phyloP scores from a whole-genome alignment of 2,113 vertebrate genomes.

The Zootoca vivipara region DNA sequence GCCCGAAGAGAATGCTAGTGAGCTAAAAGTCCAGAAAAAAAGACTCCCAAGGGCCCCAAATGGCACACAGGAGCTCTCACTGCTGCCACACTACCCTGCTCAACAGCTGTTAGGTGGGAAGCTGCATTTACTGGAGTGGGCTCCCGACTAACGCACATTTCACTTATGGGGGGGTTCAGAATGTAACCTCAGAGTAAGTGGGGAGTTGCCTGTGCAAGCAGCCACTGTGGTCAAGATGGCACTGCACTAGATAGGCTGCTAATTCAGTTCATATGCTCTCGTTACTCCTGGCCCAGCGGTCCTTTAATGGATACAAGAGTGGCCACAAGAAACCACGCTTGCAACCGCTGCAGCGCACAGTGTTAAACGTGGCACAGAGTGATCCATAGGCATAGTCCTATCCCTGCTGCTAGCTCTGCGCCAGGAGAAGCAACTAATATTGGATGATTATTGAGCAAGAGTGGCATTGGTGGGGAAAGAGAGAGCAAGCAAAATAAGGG shows the following conservation, averaged over 20 bases:
- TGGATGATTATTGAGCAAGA: neutral
- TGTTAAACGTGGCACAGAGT: neutral
- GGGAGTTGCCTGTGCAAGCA: neutral
- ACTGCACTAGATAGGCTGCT: neutral
- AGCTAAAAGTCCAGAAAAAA: too few relatives aligned
- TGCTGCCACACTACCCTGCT: too few relatives aligned
- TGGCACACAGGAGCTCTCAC: too few relatives aligned
- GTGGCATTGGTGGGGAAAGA: too few relatives aligned
- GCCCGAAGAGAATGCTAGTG: too few relatives aligned
- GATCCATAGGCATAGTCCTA: too few relatives aligned
- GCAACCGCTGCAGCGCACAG: neutral
- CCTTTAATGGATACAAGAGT: neutral
- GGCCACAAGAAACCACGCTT: neutral
- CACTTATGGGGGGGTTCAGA: too few relatives aligned
- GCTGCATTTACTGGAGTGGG: too few relatives aligned
- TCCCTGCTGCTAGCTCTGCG: neutral
- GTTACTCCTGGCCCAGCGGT: conserved; percentile 23
- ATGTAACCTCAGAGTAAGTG: too few relatives aligned
- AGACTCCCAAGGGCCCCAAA: too few relatives aligned
- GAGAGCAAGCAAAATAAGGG: neutral
- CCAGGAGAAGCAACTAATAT: neutral
- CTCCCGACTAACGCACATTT: too few relatives aligned
- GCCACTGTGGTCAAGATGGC: neutral
- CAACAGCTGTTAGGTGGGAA: too few relatives aligned
- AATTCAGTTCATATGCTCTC: neutral